phyloP scores from a whole-genome alignment of 30 jellyfish, hydroid and myxozoan genomes.

The Calvadosia cruxmelitensis region DNA sequence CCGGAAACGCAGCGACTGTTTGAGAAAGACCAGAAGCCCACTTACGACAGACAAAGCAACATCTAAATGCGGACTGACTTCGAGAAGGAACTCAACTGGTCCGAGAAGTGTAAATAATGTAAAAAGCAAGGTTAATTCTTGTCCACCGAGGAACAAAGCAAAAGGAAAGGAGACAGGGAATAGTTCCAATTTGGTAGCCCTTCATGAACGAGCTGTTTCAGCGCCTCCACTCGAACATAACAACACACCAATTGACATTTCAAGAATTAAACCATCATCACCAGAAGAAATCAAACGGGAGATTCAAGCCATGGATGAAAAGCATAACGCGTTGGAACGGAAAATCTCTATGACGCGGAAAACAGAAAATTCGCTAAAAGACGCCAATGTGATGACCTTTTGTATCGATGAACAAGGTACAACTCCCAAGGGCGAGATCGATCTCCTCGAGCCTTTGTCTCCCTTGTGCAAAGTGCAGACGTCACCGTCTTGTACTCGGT shows the following conservation, averaged over 20 bases:
- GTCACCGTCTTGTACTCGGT: neutral
- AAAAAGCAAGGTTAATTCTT: neutral
- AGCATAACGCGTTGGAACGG: neutral
- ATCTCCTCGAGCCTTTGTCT: neutral
- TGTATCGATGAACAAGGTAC: neutral
- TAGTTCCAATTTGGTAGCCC: neutral
- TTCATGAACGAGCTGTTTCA: too few species aligned
- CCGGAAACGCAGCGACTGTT: neutral
- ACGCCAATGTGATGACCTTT: neutral
- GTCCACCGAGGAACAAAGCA: neutral
- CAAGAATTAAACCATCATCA: too few species aligned
- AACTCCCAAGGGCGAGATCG: neutral
- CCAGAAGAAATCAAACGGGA: neutral
- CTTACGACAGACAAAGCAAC: neutral
- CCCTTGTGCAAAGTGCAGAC: neutral
- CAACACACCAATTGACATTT: neutral
- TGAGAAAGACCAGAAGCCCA: neutral
- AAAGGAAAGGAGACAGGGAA: neutral
- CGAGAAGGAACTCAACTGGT: too few species aligned
- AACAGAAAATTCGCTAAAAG: too few species aligned
- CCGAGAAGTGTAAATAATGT: neutral
- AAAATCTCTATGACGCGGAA: too few species aligned
- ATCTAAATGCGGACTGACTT: too few species aligned
- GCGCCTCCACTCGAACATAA: too few species aligned
- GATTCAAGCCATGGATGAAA: neutral